A percentile compares a stretch with the other conserved stretches of the same genome.
Conservation (phyloP, 2,888 invertebrate species). For the Eledone cirrhosa region DNA sequence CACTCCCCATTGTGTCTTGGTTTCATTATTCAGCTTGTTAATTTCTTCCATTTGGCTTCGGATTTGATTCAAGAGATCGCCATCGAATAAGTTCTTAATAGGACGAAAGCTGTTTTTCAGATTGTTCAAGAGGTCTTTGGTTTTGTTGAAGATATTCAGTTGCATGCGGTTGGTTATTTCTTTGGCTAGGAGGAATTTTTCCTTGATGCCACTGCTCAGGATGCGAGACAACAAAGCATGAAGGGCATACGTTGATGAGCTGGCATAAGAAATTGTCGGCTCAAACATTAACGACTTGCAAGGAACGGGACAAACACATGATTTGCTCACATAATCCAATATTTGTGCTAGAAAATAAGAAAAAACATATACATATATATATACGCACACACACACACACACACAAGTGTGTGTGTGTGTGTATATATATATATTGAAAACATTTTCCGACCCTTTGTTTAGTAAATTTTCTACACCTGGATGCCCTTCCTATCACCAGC, state of each 20-base stretch:
- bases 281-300: slow-evolving; percentile 51
- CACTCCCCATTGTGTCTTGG: slow-evolving; percentile 31
- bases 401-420: no score
- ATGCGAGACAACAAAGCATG: slow-evolving; percentile 41
- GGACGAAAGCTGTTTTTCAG: slow-evolving; percentile 9
- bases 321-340: slow-evolving; percentile 21
- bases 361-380: no score
- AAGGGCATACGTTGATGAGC: slow-evolving; percentile 48
- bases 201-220: slow-evolving; percentile 33
- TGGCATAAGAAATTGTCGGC: slow-evolving; percentile 53
- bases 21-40: slow-evolving; percentile 32
- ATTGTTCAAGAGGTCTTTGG: slow-evolving; percentile 33
- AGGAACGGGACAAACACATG: slow-evolving; percentile 53
- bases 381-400: no score
- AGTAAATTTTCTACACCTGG: no score
- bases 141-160: slow-evolving; percentile 36
- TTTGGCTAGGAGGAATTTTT: slow-evolving; percentile 37
- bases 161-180: slow-evolving; percentile 49
- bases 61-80: slow-evolving; percentile 36
- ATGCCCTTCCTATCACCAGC: no score
- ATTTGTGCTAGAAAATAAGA: slow-evolving; percentile 39
- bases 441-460: no score
- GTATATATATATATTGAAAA: no score
- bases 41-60: slow-evolving; percentile 36
- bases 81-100: slow-evolving; percentile 32